Base-by-base conservation (phyloP, 2,797 vertebrate genomes). In the Muraenolepis orangiensis region DNA sequence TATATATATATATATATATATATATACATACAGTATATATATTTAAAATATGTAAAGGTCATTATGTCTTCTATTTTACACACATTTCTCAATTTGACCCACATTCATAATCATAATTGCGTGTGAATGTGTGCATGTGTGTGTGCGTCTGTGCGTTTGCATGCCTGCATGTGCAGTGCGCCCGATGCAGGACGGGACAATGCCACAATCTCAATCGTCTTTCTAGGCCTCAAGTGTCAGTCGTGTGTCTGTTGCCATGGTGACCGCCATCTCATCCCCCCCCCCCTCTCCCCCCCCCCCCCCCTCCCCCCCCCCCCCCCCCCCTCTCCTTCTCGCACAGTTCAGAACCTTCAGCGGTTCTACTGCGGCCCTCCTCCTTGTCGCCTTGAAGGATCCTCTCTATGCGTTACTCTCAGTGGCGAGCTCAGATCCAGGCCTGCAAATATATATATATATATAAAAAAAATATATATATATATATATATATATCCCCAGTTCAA, bases 131-230 rank as follows among this genome's bases (percentile, higher is more conserved):
- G 26, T 30, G 64, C 4, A n/a, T n/a, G 67, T 69, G 30, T 30
- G 46, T 74, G 36, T 23, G 31, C 71, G 26, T 73, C 30, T 73
- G 46, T 72, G 69, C 71, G 26, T 73, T 30, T 73, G 46, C 70
- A 66, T 32, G 6, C 66, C 36, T 74, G 73, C 11, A 31, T 20
- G 67, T 71, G 31, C 31, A 40, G 68, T 69, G 61, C 66, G 69
- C 31, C 8, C 18, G 23, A 23, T 57, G 8, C 7, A n/a, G 18
- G 8, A 23, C 51, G 1, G 51, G 20, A 23, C 23, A 57, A 23
- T 57, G 51, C n/a, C 51, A 57, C 16, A 51, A 51, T 51, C 28
- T 1, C 31, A 31, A 69, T 31, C 67, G 29, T 66, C 29, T 66
- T 14, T 28, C 61, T 26, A 0, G 28, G 64, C 13, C 64, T 66